phyloP scores from a whole-genome alignment of 1,140 invertebrate species.

The Lepidurus apus region DNA sequence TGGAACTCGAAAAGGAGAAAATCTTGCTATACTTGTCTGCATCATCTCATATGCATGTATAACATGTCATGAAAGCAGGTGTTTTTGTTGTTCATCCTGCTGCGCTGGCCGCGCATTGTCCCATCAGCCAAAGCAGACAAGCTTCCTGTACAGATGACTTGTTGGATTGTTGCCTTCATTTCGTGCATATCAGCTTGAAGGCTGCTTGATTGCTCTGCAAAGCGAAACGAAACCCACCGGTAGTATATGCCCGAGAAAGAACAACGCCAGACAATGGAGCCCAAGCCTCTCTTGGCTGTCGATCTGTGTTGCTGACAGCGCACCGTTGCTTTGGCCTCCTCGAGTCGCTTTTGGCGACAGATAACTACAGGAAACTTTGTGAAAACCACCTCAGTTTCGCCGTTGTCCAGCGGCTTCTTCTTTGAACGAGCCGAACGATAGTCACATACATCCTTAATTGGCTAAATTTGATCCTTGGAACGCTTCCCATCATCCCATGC shows the following conservation, averaged over 20 bases:
- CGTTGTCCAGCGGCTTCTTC: background rate
- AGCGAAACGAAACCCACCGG: background rate
- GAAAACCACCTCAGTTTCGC: background rate
- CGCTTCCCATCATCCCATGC: too few species aligned
- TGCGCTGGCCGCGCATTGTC: background rate
- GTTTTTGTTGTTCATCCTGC: constrained; percentile 14
- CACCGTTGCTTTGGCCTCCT: background rate
- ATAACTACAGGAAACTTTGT: background rate
- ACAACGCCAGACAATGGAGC: constrained; percentile 13
- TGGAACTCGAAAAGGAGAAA: too few species aligned
- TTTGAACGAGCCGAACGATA: background rate
- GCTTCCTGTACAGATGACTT: background rate
- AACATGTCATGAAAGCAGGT: background rate
- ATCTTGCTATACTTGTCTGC: background rate
- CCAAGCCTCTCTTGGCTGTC: background rate
- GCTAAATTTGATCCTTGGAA: too few species aligned
- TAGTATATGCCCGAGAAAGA: background rate
- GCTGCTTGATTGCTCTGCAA: background rate
- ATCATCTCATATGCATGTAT: background rate
- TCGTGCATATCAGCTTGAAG: constrained; percentile 21
- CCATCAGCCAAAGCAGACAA: background rate
- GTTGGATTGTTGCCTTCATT: constrained; percentile 19
- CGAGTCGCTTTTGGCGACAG: constrained; percentile 13
- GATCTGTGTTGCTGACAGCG: background rate
- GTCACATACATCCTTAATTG: too few species aligned